These are phyloP conservation scores for Porites evermanni DNA, from an alignment of 92 coral and sea anemone genomes.

Conservation along the genomic window DNA sequence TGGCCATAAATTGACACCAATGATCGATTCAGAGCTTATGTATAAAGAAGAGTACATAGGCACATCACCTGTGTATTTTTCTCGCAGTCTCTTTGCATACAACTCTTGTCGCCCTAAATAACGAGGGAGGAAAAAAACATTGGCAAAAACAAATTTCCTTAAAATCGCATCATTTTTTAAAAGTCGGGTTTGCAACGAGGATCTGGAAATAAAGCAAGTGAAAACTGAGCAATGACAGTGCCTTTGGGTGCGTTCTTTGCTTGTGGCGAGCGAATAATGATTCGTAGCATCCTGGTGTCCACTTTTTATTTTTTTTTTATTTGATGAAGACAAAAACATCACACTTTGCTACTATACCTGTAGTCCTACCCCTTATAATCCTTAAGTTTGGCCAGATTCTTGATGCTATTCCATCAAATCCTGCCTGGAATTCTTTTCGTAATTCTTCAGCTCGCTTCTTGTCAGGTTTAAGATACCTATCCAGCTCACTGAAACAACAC, in stretches of 20 bases:
- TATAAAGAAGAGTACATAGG: not conserved
- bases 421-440: not conserved
- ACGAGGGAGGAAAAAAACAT: not conserved
- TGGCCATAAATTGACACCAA: constrained; percentile 5
- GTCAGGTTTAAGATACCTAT: not conserved
- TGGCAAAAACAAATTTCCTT: too few relatives aligned
- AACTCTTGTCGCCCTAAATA: not conserved
- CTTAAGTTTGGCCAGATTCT: not conserved
- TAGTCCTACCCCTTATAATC: not conserved
- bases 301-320: too few relatives aligned
- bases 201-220: too few relatives aligned
- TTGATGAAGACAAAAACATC: too few relatives aligned
- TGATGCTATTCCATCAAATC: not conserved
- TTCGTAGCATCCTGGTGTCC: too few relatives aligned
- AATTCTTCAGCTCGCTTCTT: not conserved
- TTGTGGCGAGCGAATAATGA: too few relatives aligned
- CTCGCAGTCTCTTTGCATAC: not conserved
- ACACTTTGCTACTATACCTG: not conserved
- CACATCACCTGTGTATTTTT: not conserved
- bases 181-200: too few relatives aligned
- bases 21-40: not conserved
- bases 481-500: not conserved
- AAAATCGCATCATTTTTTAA: too few relatives aligned
- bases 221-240: too few relatives aligned
- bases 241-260: too few relatives aligned